Percentiles rank a stretch among this genome's conserved stretches.
These are phyloP conservation scores for Tretioscincus oriximinensis DNA, from an alignment of 2,113 vertebrate species.

Conservation along the genomic window DNA sequence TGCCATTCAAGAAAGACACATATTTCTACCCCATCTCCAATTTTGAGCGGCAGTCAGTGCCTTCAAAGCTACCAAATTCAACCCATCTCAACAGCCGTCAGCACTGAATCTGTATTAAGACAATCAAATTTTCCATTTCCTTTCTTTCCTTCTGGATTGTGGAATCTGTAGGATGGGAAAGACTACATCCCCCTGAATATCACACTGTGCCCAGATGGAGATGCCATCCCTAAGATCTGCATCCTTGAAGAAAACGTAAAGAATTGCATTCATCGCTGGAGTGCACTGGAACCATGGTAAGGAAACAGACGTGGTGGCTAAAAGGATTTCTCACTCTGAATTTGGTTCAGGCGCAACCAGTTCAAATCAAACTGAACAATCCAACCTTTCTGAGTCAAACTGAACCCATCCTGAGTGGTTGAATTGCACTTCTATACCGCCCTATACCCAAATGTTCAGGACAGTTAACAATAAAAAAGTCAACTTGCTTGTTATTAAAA, in stretches of 20 bases:
- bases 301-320: constrained; percentile 19
- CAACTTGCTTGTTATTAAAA: no score
- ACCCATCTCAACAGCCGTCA: not conserved
- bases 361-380: no score
- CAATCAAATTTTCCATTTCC: not conserved
- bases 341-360: no score
- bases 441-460: no score
- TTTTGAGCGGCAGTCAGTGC: no score
- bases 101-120: not conserved
- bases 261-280: constrained; percentile 73
- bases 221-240: constrained; percentile 64
- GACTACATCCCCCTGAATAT: constrained; percentile 94
- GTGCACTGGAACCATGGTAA: constrained; percentile 81
- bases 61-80: not conserved
- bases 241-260: constrained; percentile 72
- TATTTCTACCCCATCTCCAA: no score
- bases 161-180: constrained; percentile 83
- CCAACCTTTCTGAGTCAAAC: no score
- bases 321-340: not conserved
- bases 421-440: no score
- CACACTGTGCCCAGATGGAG: constrained; percentile 76
- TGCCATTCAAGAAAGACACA: no score
- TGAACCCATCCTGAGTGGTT: no score
- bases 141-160: constrained; percentile 7
- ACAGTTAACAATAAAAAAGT: no score